phyloP scores from a whole-genome alignment of 2,888 invertebrate species.

The Argyresthia albistria region DNA sequence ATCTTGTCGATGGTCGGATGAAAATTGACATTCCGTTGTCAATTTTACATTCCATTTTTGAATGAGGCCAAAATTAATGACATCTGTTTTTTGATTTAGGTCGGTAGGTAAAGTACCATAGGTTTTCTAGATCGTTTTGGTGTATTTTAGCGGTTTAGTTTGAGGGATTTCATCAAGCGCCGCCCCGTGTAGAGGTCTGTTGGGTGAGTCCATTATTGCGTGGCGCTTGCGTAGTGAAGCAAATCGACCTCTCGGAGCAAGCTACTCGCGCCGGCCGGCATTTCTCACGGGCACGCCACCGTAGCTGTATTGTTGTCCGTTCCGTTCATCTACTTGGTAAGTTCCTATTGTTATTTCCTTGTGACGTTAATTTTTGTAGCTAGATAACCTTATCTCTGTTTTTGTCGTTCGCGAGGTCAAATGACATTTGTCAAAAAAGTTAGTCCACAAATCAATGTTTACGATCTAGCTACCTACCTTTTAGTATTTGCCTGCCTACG shows the following conservation, averaged over 20 bases:
- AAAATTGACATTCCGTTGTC: too few species aligned
- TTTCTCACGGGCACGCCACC: constrained; percentile 52
- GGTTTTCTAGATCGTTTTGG: constrained; percentile 19
- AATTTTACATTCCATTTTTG: too few species aligned
- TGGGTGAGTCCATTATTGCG: constrained; percentile 46
- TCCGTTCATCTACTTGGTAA: constrained; percentile 10
- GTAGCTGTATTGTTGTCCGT: constrained; percentile 34
- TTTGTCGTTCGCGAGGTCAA: background rate
- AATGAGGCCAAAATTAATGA: too few species aligned
- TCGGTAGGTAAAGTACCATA: constrained; percentile 12
- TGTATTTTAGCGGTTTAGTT: constrained; percentile 27
- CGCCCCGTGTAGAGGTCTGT: constrained; percentile 39
- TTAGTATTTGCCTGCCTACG: too few species aligned
- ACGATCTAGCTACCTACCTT: too few species aligned
- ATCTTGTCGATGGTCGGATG: constrained; percentile 8
- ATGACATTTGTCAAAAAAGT: background rate
- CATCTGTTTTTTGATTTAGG: too few species aligned
- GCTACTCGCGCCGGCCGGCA: constrained; percentile 54
- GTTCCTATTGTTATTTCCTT: background rate
- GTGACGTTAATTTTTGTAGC: too few species aligned
- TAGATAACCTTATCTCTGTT: too few species aligned
- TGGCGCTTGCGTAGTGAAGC: constrained; percentile 51
- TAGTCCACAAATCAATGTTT: background rate
- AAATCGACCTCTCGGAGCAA: constrained; percentile 48
- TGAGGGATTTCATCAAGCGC: constrained; percentile 28